Evolutionary conservation across 37 sponge, comb jelly and placozoan species (phyloP), one percentile per base, ranked within the genome.

Genomic region (Hexactinellida sp.): DNA sequence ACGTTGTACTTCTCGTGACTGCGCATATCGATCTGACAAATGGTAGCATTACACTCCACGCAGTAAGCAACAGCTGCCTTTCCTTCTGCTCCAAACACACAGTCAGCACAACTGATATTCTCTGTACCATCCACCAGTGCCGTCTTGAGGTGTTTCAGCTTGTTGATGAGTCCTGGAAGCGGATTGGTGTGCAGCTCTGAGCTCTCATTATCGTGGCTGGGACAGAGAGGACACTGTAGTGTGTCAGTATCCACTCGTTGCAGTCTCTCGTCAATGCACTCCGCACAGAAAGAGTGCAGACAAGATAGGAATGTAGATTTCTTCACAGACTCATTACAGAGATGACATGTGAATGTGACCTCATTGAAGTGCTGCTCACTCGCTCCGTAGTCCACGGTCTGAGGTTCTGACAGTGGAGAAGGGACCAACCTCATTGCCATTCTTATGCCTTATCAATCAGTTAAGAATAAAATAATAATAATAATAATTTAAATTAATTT

Each of bases 1-100:
- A 63, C 13, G 76, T 63, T 63, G 34, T 63, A 63, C 76, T 63
- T 63, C 76, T 63, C 76, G 34, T 63, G 76, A n/a, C 76, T 63
- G 3, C 13, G 3, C 76, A 63, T 32, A 63, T 63, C 76, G 34
- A 63, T 63, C 76, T 63, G 25, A 63, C 76, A 63, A 63, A 63
- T 63, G 5, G 76, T 63, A 63, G 76, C 76, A 32, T 63, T 63
- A 63, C 76, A 63, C 13, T 63, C 76, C 34, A 63, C 76, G 34
- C 76, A 63, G 13, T 63, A 63, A n/a, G 76, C 76, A 32, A 63
- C 76, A 63, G 76, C 76, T 63, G 76, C 5, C 76, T 63, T 28
- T 21, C 76, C 76, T 63, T 23, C 5, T 3, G 5, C 76, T 63
- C 76, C 76, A 63, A 63, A 63, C 76, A 63, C 76, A 63, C 76